Conservation (phyloP, 2,888 invertebrate genomes). For the Lithophane leautieri region DNA sequence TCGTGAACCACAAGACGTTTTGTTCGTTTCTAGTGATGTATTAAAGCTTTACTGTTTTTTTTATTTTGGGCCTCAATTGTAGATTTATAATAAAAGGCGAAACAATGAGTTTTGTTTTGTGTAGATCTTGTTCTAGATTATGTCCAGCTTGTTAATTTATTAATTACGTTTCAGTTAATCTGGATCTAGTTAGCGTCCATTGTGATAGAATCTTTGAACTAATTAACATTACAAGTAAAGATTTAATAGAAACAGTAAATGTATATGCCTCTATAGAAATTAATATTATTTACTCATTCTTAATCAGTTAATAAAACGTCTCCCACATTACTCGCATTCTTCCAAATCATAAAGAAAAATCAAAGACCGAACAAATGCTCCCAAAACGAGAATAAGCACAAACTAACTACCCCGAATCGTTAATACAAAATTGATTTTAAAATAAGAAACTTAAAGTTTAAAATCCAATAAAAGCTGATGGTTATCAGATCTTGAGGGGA, state of each 20-base stretch:
- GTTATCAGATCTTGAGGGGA: conserved; percentile 60
- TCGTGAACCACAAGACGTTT: conserved; percentile 39
- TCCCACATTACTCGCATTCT: conserved; percentile 17
- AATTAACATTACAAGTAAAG: neutral
- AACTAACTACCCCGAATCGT: conserved; percentile 19
- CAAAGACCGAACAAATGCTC: conserved; percentile 39
- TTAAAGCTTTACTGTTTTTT: conserved; percentile 4
- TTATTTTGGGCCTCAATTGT: conserved; percentile 12
- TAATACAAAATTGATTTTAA: conserved; percentile 54
- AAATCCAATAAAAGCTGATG: conserved; percentile 59
- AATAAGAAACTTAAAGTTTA: conserved; percentile 61
- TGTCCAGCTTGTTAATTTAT: conserved; percentile 11
- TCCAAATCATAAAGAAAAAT: conserved; percentile 35
- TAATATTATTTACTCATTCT: neutral
- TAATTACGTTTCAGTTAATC: conserved; percentile 25
- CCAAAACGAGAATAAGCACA: conserved; percentile 35
- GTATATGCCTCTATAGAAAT: neutral
- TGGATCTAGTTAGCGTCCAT: conserved; percentile 9
- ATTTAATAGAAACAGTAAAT: neutral
- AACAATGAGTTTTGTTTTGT: conserved; percentile 22
- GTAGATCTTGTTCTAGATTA: conserved; percentile 21
- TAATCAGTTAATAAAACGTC: conserved; percentile 11
- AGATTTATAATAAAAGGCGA: conserved; percentile 13
- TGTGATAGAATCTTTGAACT: neutral
- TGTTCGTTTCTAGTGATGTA: conserved; percentile 22